These are phyloP conservation scores for Dione vanillae DNA, from an alignment of 2,888 invertebrate species.

Conservation along the genomic window DNA sequence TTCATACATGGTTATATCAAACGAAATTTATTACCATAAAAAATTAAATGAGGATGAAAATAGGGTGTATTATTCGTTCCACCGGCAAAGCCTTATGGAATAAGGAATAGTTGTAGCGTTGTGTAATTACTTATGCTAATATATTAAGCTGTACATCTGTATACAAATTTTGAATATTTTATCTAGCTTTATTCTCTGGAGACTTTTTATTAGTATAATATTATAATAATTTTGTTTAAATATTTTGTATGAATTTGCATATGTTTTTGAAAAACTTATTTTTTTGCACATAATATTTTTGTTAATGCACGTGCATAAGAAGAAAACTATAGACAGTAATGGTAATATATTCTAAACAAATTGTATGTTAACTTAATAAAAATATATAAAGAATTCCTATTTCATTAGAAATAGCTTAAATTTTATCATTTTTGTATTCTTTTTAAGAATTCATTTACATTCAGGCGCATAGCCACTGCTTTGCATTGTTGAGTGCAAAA, in stretches of 20 bases:
- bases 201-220: too few relatives aligned
- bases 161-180: not conserved
- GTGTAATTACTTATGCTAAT: constrained; percentile 18
- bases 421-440: not conserved
- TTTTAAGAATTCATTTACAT: constrained; percentile 15
- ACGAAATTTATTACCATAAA: not conserved
- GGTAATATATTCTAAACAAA: too few relatives aligned
- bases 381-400: not conserved
- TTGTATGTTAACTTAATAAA: too few relatives aligned
- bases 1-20: not conserved
- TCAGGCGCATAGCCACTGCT: constrained; percentile 43
- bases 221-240: not conserved
- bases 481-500: constrained; percentile 63
- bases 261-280: too few relatives aligned
- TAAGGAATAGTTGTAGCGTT: constrained; percentile 4
- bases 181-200: not conserved
- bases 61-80: constrained; percentile 24
- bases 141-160: not conserved
- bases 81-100: constrained; percentile 14
- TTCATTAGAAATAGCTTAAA: not conserved
- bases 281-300: too few relatives aligned
- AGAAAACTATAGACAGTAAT: too few relatives aligned
- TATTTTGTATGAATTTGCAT: not conserved
- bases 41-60: not conserved
- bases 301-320: too few relatives aligned